These are phyloP conservation scores for Achatina immaculata DNA, from an alignment of 1,140 invertebrate species.

Conservation along the genomic window DNA sequence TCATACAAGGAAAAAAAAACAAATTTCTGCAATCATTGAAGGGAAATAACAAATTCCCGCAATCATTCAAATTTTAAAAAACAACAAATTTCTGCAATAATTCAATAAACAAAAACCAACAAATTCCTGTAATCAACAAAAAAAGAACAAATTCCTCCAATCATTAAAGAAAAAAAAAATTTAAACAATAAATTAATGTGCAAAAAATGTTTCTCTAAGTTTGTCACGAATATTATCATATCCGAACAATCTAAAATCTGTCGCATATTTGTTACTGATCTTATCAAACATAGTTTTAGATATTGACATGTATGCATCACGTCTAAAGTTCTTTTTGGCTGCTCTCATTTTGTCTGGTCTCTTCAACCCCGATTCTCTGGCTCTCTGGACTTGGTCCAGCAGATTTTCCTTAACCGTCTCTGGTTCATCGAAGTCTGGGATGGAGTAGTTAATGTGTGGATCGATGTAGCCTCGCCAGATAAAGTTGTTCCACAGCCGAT, in stretches of 20 bases:
- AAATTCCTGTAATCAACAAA: too few species aligned
- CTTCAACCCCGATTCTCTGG: constrained; percentile 5
- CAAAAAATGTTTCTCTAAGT: too few species aligned
- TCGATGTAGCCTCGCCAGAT: background rate
- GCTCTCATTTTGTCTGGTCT: background rate
- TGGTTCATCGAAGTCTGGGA: background rate
- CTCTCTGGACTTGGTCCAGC: background rate
- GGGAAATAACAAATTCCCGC: too few species aligned
- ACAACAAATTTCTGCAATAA: too few species aligned
- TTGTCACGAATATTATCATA: background rate
- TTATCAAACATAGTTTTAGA: background rate
- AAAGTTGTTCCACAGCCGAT: background rate
- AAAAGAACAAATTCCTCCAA: too few species aligned
- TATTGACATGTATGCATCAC: background rate
- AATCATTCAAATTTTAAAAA: too few species aligned
- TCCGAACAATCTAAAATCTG: background rate
- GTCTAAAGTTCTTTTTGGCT: background rate
- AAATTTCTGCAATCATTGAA: too few species aligned
- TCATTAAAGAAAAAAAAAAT: too few species aligned
- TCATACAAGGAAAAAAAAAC: too few species aligned
- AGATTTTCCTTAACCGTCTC: too few species aligned
- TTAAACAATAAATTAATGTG: too few species aligned
- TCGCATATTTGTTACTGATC: background rate
- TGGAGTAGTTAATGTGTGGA: background rate
- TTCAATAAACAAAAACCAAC: too few species aligned